These are phyloP conservation scores for Ornithoptera priamus DNA, from an alignment of 2,888 invertebrate genomes.

Conservation along the genomic window DNA sequence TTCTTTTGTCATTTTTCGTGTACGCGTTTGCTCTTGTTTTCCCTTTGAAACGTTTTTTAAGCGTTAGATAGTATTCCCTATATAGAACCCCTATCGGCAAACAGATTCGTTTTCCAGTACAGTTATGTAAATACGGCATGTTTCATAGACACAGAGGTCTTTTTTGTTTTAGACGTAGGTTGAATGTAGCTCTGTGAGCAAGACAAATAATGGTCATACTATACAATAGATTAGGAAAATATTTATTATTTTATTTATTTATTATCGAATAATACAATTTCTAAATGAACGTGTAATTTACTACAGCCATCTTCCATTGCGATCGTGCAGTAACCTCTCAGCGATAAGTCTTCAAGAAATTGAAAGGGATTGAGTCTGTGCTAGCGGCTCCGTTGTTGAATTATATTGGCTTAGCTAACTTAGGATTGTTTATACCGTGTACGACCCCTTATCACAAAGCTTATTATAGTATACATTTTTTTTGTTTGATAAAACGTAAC, in stretches of 20 bases:
- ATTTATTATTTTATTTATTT: too few relatives aligned
- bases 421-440: constrained; percentile 36
- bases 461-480: background rate
- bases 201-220: too few relatives aligned
- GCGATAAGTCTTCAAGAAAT: constrained; percentile 60
- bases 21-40: constrained; percentile 36
- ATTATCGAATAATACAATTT: too few relatives aligned
- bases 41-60: constrained; percentile 41
- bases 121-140: background rate
- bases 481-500: too few relatives aligned
- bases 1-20: constrained; percentile 42
- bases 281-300: background rate
- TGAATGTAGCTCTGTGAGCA: too few relatives aligned
- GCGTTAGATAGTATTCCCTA: constrained; percentile 45
- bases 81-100: constrained; percentile 5
- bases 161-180: too few relatives aligned
- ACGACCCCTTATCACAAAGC: constrained; percentile 24
- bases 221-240: too few relatives aligned
- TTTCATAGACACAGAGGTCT: too few relatives aligned
- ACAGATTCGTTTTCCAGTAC: background rate
- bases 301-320: constrained; percentile 16
- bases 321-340: constrained; percentile 17
- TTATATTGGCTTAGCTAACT: constrained; percentile 65
- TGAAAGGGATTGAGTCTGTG: constrained; percentile 62
- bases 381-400: constrained; percentile 53